Evolutionary conservation across 2,888 invertebrate genomes (phyloP).

Genomic region (Heliothis peltigera): DNA sequence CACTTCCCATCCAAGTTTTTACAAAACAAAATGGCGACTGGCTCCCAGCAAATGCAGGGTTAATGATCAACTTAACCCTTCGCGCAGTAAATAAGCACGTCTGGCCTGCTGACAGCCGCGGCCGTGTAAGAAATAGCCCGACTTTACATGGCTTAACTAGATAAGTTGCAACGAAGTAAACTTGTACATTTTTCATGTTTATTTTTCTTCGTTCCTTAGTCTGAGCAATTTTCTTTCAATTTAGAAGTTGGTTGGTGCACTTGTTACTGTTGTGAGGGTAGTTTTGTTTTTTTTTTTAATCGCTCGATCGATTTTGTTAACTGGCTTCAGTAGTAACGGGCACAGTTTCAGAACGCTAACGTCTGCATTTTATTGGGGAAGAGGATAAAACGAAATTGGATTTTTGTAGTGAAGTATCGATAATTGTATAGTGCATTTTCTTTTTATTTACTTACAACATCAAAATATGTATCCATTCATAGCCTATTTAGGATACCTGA

Average conservation of each 20-base stretch:
- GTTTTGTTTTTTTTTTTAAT: conserved; percentile 2
- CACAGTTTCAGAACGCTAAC: conserved; percentile 13
- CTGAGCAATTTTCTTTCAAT: conserved; percentile 18
- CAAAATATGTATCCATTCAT: too few species aligned
- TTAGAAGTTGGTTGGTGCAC: conserved; percentile 5
- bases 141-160: conserved; percentile 58
- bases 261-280: not conserved
- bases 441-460: too few species aligned
- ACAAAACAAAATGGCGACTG: conserved; percentile 46
- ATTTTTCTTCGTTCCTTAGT: conserved; percentile 22
- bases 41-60: conserved; percentile 53
- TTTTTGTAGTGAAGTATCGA: conserved; percentile 27
- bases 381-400: conserved; percentile 34
- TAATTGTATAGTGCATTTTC: conserved; percentile 33
- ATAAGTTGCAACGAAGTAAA: conserved; percentile 47
- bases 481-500: too few species aligned
- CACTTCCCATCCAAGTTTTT: conserved; percentile 18
- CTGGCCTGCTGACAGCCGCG: conserved; percentile 53
- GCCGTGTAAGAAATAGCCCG: conserved; percentile 60
- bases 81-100: conserved; percentile 65
- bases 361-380: conserved; percentile 25
- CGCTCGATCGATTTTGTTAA: conserved; percentile 14
- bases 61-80: conserved; percentile 67
- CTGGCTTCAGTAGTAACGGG: conserved; percentile 19
- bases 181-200: conserved; percentile 22